Evolutionary conservation across 2,888 invertebrate species (phyloP), one percentile per base, ranked within the genome.

Genomic region (Hypomecis atomaria): DNA sequence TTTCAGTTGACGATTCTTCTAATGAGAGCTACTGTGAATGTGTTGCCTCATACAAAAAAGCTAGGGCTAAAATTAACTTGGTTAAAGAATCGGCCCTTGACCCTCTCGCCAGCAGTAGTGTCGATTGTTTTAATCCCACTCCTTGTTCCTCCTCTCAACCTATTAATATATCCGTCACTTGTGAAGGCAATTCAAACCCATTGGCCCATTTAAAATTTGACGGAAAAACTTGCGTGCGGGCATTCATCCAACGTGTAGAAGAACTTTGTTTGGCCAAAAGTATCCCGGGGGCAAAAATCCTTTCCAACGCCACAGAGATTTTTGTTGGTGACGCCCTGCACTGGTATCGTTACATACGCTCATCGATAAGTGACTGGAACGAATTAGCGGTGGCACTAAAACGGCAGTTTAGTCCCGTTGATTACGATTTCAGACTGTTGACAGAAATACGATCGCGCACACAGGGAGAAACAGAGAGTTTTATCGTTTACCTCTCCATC

Each of bases 381-480:
- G 66, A 68, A 1, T 9, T 73, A 6, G 10, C 47, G 0, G 6
- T 1, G 0, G 10, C 64, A 1, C 53, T 75, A 0, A 68, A 59
- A 53, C 11, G 65, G 8, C 72, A 73, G 38, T 75, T 75, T 38
- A 56, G 56, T 10, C 8, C 0, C 0, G 8, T 3, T 2, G 72
- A 73, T n/a, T 73, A 71, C 9, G 72, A 73, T 36, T 72, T 72
- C n/a, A 36, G 63, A 0, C 44, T 75, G 0, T 0, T 49, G 0
- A 8, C 61, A 0, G 73, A 75, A 61, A 75, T 75, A 8, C 47
- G 72, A 0, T 37, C 38, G 0, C 70, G 73, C 5, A 72, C 72
- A 0, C 73, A 73, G 10, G 74, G 74, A 0, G 71, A 69, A 2
- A 11, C 6, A 0, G 72, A 75, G 48, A 71, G 65, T n/a, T 73